phyloP scores from a whole-genome alignment of 2,888 invertebrate species.

The Agrotis ipsilon region DNA sequence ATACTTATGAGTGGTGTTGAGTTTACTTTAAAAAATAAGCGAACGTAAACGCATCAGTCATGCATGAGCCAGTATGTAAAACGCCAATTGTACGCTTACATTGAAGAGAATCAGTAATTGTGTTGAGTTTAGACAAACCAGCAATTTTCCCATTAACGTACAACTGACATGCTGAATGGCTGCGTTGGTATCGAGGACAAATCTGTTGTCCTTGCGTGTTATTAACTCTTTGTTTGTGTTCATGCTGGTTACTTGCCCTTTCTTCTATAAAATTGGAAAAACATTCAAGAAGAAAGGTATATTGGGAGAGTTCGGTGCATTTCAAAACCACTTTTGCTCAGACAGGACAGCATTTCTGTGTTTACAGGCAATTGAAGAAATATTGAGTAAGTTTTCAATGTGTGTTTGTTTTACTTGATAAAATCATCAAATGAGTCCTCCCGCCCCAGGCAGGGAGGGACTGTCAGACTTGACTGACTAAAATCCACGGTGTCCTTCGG shows the following conservation, averaged over 20 bases:
- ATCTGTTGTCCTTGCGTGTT: background rate
- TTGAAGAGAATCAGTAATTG: slow-evolving; percentile 12
- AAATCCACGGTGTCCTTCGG: no score
- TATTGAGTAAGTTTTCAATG: no score
- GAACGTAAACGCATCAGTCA: background rate
- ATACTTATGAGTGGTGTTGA: background rate
- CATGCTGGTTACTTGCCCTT: background rate
- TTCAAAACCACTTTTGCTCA: no score
- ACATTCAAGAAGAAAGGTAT: no score
- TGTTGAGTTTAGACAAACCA: background rate
- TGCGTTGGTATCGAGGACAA: slow-evolving; percentile 11
- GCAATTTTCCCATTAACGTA: slow-evolving; percentile 34
- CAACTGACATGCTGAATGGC: slow-evolving; percentile 2
- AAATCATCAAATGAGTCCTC: no score
- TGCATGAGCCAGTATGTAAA: background rate
- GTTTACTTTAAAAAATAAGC: background rate
- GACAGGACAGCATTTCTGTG: no score
- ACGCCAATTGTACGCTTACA: background rate
- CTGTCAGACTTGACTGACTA: no score
- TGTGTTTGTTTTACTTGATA: no score
- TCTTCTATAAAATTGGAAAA: no score
- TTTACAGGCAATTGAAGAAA: no score
- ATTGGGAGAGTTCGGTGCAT: no score
- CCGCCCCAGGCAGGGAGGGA: no score
- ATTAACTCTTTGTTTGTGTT: background rate